phyloP scores from a whole-genome alignment of 2,888 invertebrate species.

The Busseola fusca region DNA sequence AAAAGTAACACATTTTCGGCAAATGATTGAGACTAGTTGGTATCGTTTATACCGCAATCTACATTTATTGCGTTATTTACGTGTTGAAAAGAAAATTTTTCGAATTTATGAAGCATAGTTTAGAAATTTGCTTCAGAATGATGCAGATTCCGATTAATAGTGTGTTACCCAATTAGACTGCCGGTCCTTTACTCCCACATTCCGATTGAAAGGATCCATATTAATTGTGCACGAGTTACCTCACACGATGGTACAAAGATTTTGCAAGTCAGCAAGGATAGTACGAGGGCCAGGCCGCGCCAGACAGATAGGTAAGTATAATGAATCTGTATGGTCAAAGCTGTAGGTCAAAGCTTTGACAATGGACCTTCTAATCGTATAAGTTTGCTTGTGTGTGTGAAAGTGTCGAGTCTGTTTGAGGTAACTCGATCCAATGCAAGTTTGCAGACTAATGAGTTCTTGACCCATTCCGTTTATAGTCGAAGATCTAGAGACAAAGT shows the following conservation, averaged over 20 bases:
- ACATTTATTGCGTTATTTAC: no score
- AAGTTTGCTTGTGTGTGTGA: not conserved
- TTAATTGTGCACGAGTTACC: not conserved
- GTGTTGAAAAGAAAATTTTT: no score
- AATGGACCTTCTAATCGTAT: not conserved
- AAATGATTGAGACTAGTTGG: no score
- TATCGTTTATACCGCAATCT: no score
- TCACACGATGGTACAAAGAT: not conserved
- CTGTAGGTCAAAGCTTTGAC: not conserved
- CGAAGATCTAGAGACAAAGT: conserved; percentile 5
- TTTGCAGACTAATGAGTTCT: conserved; percentile 24
- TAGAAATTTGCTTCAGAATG: no score
- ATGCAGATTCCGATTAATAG: no score
- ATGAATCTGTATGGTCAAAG: not conserved
- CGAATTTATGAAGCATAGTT: no score
- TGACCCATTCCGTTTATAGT: conserved; percentile 17
- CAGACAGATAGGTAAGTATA: not conserved
- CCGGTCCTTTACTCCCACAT: not conserved
- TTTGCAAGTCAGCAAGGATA: not conserved
- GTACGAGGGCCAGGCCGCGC: not conserved
- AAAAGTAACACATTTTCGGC: no score
- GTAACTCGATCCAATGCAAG: conserved; percentile 29
- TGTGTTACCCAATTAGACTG: no score
- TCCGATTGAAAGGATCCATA: not conserved
- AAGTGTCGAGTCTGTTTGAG: not conserved